Evolutionary conservation across 2,113 vertebrate genomes (phyloP).

Genomic region (Bungarus multicinctus): DNA sequence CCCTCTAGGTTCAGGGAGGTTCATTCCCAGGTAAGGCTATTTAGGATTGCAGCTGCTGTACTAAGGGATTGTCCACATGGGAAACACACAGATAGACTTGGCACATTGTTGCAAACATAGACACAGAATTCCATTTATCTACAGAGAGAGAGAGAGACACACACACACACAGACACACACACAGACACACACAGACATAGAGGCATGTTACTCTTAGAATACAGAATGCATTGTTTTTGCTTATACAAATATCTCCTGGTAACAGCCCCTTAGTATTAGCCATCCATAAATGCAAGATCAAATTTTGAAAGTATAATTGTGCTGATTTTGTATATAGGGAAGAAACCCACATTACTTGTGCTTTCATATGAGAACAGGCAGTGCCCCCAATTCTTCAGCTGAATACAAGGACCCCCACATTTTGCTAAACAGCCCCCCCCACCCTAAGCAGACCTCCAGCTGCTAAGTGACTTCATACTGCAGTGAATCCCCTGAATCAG

Average conservation of each 20-base stretch:
- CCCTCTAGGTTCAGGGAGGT: not conserved
- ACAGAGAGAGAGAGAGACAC: too few relatives aligned
- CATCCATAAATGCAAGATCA: conserved; percentile 4
- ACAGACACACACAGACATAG: too few relatives aligned
- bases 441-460: not conserved
- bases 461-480: not conserved
- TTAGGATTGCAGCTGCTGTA: not conserved
- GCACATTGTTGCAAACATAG: not conserved
- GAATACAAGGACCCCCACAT: not conserved
- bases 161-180: not conserved
- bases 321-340: not conserved
- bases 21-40: not conserved
- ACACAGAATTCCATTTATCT: not conserved
- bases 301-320: not conserved
- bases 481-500: not conserved
- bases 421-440: not conserved
- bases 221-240: not conserved
- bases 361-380: not conserved
- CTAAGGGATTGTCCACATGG: not conserved
- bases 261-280: not conserved
- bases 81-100: not conserved
- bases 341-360: not conserved
- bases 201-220: too few relatives aligned
- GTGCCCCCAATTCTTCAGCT: not conserved
- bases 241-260: not conserved